Base-by-base conservation (phyloP, 1,140 invertebrate species). In the Aphidius gifuensis region DNA sequence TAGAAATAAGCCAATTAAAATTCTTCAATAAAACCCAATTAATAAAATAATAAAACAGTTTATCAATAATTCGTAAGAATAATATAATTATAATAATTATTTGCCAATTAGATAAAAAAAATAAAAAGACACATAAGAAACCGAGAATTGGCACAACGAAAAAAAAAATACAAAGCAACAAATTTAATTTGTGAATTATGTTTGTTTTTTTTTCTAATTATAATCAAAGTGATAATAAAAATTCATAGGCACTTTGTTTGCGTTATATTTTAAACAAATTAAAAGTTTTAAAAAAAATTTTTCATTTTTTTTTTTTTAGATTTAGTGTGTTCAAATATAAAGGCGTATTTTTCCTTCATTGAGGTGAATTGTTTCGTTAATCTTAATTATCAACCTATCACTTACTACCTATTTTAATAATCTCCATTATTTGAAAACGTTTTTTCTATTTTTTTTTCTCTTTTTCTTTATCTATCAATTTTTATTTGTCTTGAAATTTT, bases 391-490 rank as follows among this genome's bases (percentile, higher is more conserved):
- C 71, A 74, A 65, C 45, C 60, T 62, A 64, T 47, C 46, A 32
- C 56, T 62, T 65, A 59, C 48, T 54, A 21, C 59, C 64, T 64
- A 64, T 44, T 66, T 75, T 81, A 81, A 69, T 80, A 81, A 80
- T 81, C 79, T 81, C 79, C 71, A 73, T 75, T 56, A 66, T 69
- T 64, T 68, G 67, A 77, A 74, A 70, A 72, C 73, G 73, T 11
- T 55, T 21, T 16, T 9, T 40, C 16, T n/a, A n/a, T n/a, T 44
- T 9, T 47, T 45, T 47, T 9, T 42, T 56, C n/a, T 44, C 39
- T 42, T 11, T 59, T 11, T 44, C 38, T 21, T 49, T 48, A 46
- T n/a, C 38, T 32, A 6, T 48, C 42, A 50, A 40, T 2, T 48
- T 50, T 50, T 5, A 42, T 16, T 5, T 32, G 45, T 58, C 44